Percentiles rank a stretch among this genome's conserved stretches.
phyloP scores from a whole-genome alignment of 2,113 vertebrate genomes.

The Petrocephalus zakoni region DNA sequence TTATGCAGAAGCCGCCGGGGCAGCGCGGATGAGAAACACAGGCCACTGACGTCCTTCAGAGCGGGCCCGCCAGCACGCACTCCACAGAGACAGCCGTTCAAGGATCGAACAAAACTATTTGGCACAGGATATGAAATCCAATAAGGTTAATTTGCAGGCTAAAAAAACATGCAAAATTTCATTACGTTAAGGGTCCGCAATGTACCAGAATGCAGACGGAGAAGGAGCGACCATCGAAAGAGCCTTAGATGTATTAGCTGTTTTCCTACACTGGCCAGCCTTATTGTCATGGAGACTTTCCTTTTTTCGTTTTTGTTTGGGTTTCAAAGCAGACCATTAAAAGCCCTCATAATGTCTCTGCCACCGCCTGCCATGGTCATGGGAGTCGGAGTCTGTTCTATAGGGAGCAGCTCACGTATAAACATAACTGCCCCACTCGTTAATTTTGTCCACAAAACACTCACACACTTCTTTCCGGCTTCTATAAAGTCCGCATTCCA shows the following conservation, averaged over 20 bases:
- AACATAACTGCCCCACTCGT: neutral
- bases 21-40: slow-evolving; percentile 10
- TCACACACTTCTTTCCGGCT: slow-evolving; percentile 3
- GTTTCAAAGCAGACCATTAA: neutral
- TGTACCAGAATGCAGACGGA: neutral
- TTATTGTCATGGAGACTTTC: neutral
- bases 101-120: neutral
- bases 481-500: neutral
- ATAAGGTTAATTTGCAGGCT: neutral
- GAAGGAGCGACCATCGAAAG: neutral
- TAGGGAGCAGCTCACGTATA: neutral
- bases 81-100: neutral
- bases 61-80: neutral
- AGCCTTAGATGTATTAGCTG: neutral
- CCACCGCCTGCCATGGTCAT: neutral
- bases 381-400: neutral
- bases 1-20: slow-evolving; percentile 15
- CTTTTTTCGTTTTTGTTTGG: neutral
- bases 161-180: neutral
- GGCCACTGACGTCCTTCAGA: slow-evolving; percentile 15
- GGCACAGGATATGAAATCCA: slow-evolving; percentile 3
- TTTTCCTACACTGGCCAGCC: neutral
- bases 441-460: slow-evolving; percentile 2
- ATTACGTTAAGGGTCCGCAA: neutral
- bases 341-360: neutral